Base-by-base conservation (phyloP, 53 echinoderm and acorn worm species). In the Luidia sarsii region DNA sequence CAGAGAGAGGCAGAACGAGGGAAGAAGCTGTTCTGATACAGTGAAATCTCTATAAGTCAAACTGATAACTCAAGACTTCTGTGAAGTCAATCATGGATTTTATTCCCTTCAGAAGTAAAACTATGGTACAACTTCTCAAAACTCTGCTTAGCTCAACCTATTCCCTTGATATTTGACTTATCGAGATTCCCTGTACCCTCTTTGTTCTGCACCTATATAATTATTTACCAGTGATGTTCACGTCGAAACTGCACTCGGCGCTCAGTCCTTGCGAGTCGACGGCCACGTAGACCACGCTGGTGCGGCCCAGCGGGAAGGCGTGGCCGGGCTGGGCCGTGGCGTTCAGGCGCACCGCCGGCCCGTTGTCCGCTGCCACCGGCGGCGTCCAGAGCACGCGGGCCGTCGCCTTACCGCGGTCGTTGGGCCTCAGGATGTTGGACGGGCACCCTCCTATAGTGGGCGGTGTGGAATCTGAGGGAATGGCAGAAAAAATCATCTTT, bases 361-460 rank as follows among this genome's bases (percentile, higher is more conserved):
- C 83, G 14, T 87, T 82, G 38, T 94, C 94, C 8, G 29, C 69
- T 0, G 90, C 88, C 27, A 65, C 49, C 3, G 95, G 92, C 45
- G 25, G n/a, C 7, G 85, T 81, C 95, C 95, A 95, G 1, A 53
- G 34, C 0, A 81, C 85, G 8, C 28, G 48, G 28, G 63, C 82
- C 0, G 53, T 45, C 25, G 87, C 25, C 22, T 5, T 11, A 33
- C 81, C 71, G 13, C 22, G 24, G 37, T 69, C 38, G 13, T 67
- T 70, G 65, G 67, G 64, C 28, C 53, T 53, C 10, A 64, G 69
- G 43, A 92, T 86, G 33, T 85, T 46, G 2, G 37, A 39, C 0
- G 92, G 89, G 24, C 89, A 89, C 48, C 59, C 57, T 1, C 4
- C 14, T 5, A 92, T 75, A 5, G 62, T 63, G 23, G 77, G 77